phyloP scores from a whole-genome alignment of 2,888 invertebrate species.

The Leucophenga montana region DNA sequence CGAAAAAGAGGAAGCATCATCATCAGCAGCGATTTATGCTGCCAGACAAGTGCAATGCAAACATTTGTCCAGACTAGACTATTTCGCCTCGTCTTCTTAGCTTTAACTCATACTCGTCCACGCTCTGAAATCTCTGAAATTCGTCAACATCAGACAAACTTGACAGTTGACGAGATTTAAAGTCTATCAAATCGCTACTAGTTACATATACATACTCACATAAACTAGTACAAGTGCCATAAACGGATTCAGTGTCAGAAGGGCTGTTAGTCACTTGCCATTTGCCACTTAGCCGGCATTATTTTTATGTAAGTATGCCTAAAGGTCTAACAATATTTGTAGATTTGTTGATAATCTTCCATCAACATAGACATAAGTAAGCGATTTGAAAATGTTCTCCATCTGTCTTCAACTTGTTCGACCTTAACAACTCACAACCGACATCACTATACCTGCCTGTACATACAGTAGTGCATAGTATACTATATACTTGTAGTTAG shows the following conservation, averaged over 20 bases:
- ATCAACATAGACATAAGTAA: neutral
- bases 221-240: neutral
- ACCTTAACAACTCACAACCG: neutral
- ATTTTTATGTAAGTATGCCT: neutral
- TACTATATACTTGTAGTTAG: no score
- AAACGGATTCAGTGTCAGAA: neutral
- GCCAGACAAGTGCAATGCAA: slow-evolving; percentile 50
- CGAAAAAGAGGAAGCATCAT: neutral
- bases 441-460: neutral
- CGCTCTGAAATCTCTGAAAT: neutral
- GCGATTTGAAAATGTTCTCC: neutral
- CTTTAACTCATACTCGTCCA: neutral
- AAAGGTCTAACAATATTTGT: slow-evolving; percentile 9
- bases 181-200: neutral
- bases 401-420: neutral
- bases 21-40: slow-evolving; percentile 23
- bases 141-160: neutral
- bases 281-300: neutral
- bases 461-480: neutral
- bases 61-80: slow-evolving; percentile 39
- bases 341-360: slow-evolving; percentile 12
- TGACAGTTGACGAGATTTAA: neutral
- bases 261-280: neutral
- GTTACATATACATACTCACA: no score
- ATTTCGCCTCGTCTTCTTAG: neutral